Conservation (phyloP, 2,113 vertebrate species). For the Formicarius rufipectus region DNA sequence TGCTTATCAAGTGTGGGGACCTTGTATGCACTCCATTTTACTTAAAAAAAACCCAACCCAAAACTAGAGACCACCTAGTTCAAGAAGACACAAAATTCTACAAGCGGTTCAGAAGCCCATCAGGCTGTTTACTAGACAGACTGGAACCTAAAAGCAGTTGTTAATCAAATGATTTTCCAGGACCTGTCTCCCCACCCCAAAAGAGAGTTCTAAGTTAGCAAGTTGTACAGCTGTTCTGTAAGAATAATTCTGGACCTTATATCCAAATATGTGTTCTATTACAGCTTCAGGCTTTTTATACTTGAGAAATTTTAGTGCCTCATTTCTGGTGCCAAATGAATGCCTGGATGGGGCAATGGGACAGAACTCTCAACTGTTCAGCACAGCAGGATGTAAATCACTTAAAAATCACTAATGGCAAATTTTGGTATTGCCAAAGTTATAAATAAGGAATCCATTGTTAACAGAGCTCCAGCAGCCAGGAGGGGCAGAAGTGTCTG, state of each 20-base stretch:
- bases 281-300: background rate
- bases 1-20: fast-evolving
- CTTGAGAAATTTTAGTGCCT: background rate
- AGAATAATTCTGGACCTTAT: background rate
- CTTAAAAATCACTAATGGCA: background rate
- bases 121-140: background rate
- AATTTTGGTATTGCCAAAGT: background rate
- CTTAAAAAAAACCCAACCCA: background rate
- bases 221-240: background rate
- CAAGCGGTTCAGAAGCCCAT: background rate
- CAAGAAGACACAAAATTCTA: background rate
- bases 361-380: background rate
- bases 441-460: background rate
- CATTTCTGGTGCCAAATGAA: background rate
- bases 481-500: conserved; percentile 14
- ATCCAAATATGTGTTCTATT: background rate
- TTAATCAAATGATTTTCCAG: background rate
- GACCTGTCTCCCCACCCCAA: background rate
- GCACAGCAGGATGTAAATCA: background rate
- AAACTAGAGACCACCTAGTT: background rate
- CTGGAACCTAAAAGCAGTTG: background rate
- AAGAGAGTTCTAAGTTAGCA: background rate
- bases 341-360: background rate
- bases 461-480: background rate
- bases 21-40: background rate